phyloP scores from a whole-genome alignment of 2,888 invertebrate species.

The Belgica antarctica region DNA sequence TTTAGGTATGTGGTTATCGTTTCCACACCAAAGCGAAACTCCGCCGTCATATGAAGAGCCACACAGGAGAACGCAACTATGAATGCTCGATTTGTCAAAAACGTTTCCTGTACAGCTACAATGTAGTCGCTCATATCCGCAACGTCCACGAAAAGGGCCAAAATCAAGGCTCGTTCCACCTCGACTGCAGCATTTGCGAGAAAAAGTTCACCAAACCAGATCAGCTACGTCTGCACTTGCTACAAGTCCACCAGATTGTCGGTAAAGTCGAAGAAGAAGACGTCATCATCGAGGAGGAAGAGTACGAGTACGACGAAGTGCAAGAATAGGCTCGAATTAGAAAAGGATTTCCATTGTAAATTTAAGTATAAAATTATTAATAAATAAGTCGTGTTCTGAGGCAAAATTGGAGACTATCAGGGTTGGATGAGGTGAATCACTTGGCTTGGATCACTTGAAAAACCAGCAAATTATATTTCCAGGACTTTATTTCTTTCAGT shows the following conservation, averaged over 20 bases:
- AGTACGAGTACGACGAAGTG: background rate
- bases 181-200: background rate
- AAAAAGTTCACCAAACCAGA: background rate
- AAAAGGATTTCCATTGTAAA: background rate
- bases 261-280: background rate
- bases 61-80: slow-evolving; percentile 29
- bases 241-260: background rate
- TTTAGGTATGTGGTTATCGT: slow-evolving; percentile 12
- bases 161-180: background rate
- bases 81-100: slow-evolving; percentile 14
- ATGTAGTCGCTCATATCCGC: slow-evolving; percentile 26
- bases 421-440: no score
- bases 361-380: background rate
- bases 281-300: background rate
- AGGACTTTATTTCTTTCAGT: no score
- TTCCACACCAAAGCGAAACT: slow-evolving; percentile 36
- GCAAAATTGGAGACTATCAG: no score
- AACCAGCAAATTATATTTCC: no score
- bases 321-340: background rate
- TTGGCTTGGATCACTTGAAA: no score
- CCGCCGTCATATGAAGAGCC: slow-evolving; percentile 29
- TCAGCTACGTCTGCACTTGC: background rate
- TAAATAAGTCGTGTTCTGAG: background rate
- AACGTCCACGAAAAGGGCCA: slow-evolving; percentile 21
- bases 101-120: slow-evolving; percentile 33